These are phyloP conservation scores for Siniperca chuatsi DNA, from an alignment of 2,113 vertebrate species.

Conservation along the genomic window DNA sequence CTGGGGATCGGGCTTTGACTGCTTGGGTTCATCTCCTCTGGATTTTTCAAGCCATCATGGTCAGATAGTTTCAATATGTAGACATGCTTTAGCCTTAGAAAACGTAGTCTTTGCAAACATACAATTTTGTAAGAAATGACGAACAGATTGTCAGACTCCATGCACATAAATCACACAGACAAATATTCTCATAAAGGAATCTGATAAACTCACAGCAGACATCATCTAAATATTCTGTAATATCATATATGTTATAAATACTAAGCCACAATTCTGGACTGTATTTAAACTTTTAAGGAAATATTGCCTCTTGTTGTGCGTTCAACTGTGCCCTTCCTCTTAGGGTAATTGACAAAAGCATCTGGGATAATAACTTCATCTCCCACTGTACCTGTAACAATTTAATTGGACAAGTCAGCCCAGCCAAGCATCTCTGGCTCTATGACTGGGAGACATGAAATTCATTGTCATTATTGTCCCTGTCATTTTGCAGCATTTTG, in stretches of 20 bases:
- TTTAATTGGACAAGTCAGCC: constrained; percentile 98
- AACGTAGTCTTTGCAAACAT: constrained; percentile 55
- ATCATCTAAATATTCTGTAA: not conserved
- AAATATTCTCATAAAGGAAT: constrained; percentile 3
- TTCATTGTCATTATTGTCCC: constrained; percentile 99
- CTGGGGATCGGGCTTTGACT: constrained; percentile 77
- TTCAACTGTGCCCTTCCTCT: constrained; percentile 36
- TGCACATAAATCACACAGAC: constrained; percentile 4
- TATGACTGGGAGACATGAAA: constrained; percentile 99
- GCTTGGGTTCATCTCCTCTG: constrained; percentile 83
- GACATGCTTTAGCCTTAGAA: constrained; percentile 67
- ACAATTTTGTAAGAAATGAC: constrained; percentile 55
- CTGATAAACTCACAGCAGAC: constrained; percentile 8
- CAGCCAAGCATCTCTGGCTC: constrained; percentile 94
- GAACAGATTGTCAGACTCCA: constrained; percentile 40
- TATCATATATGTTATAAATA: not conserved
- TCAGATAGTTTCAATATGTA: constrained; percentile 73
- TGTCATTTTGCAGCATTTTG: constrained; percentile 99
- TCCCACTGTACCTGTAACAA: constrained; percentile 96
- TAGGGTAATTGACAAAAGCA: constrained; percentile 85
- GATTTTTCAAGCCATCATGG: constrained; percentile 82
- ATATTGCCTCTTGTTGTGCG: constrained; percentile 30
- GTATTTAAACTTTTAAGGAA: constrained; percentile 28
- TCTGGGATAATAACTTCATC: constrained; percentile 84
- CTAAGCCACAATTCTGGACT: not conserved